Conservation (phyloP, 2,113 vertebrate species). For the Geococcyx californianus region DNA sequence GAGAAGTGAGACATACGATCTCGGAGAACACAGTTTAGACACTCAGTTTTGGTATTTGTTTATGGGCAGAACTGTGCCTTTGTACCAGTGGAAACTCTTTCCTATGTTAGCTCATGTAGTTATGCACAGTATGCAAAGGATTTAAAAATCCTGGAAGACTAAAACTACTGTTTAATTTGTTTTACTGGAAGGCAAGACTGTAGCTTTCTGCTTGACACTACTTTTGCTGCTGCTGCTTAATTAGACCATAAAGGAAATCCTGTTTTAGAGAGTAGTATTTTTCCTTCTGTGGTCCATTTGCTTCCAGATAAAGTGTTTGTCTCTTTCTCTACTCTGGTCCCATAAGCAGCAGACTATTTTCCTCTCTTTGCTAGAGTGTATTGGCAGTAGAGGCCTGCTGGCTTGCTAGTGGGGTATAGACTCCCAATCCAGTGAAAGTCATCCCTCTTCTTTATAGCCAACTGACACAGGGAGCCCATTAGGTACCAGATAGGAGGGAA, state of each 20-base stretch:
- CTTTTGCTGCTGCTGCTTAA: neutral
- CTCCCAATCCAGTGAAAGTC: neutral
- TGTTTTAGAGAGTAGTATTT: accelerated
- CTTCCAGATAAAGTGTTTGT: neutral
- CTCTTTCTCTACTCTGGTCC: neutral
- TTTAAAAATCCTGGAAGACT: neutral
- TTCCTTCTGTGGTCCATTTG: neutral
- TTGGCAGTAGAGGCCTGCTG: neutral
- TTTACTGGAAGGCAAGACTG: neutral
- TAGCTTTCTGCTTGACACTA: neutral
- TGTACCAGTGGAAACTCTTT: neutral
- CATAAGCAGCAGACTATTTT: neutral
- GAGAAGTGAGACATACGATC: neutral
- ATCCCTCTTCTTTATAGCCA: neutral
- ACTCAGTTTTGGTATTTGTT: neutral
- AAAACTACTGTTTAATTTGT: neutral
- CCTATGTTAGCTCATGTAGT: neutral
- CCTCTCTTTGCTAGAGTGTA: neutral
- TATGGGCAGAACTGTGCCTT: accelerated
- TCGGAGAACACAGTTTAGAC: neutral
- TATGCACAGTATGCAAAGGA: neutral
- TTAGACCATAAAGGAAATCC: neutral
- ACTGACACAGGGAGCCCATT: neutral
- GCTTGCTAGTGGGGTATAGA: neutral
- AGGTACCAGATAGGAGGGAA: neutral